These are phyloP conservation scores for Apteryx mantelli DNA, from an alignment of 2,113 vertebrate genomes.

Conservation along the genomic window DNA sequence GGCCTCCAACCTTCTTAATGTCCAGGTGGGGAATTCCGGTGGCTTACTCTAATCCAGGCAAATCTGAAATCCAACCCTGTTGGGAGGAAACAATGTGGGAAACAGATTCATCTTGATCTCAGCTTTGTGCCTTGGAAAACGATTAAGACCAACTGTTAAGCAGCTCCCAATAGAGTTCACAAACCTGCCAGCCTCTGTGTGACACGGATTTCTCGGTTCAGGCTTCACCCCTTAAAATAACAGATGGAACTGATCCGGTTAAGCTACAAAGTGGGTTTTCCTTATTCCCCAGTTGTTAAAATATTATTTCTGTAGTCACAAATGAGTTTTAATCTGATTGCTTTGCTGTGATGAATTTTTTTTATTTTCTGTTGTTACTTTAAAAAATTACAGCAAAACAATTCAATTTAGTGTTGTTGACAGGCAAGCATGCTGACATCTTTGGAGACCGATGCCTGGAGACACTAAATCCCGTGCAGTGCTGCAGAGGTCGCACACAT, in stretches of 20 bases:
- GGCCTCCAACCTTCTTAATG: constrained; percentile 67
- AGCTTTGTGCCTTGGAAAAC: constrained; percentile 75
- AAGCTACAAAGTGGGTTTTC: not conserved
- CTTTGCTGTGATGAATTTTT: not conserved
- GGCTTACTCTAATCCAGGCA: constrained; percentile 76
- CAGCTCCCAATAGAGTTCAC: constrained; percentile 64
- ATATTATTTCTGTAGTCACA: constrained; percentile 17
- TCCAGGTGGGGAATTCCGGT: constrained; percentile 77
- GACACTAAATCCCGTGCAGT: not conserved
- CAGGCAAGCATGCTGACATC: not conserved
- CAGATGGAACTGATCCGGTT: constrained; percentile 55
- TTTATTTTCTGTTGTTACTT: not conserved
- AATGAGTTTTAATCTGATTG: constrained; percentile 17
- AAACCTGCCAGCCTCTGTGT: constrained; percentile 64
- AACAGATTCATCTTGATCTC: constrained; percentile 76
- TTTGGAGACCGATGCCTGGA: not conserved
- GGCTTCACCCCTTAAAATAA: constrained; percentile 59
- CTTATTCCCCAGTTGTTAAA: constrained; percentile 1
- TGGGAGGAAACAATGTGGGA: constrained; percentile 78
- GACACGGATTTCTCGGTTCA: constrained; percentile 59
- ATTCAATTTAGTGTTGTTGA: not conserved
- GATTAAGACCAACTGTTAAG: constrained; percentile 75
- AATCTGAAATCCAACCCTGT: constrained; percentile 76
- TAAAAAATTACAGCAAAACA: not conserved
- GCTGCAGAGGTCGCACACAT: not conserved